These are phyloP conservation scores for Hoplostethus atlanticus DNA, from an alignment of 2,797 vertebrate species.

Conservation along the genomic window DNA sequence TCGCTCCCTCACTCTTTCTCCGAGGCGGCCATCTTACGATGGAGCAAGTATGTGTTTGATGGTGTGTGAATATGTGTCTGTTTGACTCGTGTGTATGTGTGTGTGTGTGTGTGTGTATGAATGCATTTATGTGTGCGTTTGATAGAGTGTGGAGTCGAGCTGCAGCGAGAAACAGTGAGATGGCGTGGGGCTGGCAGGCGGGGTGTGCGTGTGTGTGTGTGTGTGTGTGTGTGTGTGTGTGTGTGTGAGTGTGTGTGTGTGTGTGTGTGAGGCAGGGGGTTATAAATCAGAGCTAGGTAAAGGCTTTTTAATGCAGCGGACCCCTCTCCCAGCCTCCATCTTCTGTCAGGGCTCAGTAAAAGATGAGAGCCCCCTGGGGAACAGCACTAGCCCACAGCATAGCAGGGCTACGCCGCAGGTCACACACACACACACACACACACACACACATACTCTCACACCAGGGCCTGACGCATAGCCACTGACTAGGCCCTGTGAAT, in stretches of 20 bases:
- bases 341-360: conserved; percentile 89
- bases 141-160: conserved; percentile 81
- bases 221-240: conserved; percentile 10
- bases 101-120: background rate
- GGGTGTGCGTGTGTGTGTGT: background rate
- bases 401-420: conserved; percentile 81
- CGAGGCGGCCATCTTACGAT: conserved; percentile 82
- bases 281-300: conserved; percentile 90
- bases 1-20: conserved; percentile 71
- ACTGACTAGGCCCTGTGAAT: conserved; percentile 83
- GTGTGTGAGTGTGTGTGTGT: conserved; percentile 50
- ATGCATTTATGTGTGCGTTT: conserved; percentile 68
- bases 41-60: conserved; percentile 77
- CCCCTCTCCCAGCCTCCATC: conserved; percentile 87
- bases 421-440: conserved; percentile 68
- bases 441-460: conserved; percentile 25
- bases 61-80: conserved; percentile 78
- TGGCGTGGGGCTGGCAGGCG: conserved; percentile 70
- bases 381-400: conserved; percentile 82
- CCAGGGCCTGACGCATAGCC: conserved; percentile 60
- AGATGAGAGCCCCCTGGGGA: conserved; percentile 88
- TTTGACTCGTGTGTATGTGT: conserved; percentile 59
- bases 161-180: conserved; percentile 68
- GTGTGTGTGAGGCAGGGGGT: conserved; percentile 74
- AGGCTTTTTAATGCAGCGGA: conserved; percentile 90